Evolutionary conservation across 1,140 invertebrate species (phyloP).

Genomic region (Atta colombica): DNA sequence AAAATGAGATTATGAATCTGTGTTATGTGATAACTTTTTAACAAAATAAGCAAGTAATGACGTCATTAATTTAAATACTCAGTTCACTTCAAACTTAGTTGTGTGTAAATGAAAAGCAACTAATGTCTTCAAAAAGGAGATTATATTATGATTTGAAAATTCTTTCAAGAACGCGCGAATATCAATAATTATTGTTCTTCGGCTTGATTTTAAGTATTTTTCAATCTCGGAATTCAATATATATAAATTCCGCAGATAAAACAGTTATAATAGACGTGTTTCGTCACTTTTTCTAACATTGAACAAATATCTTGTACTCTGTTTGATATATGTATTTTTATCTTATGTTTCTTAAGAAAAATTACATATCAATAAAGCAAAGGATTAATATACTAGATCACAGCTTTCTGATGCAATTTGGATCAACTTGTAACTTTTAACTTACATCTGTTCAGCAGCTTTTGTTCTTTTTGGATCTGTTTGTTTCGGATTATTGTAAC

Average conservation of each 20-base stretch:
- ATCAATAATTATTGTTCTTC: background rate
- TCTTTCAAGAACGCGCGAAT: slow-evolving; percentile 12
- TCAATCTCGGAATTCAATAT: background rate
- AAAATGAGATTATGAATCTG: too few relatives aligned
- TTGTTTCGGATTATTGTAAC: slow-evolving; percentile 1
- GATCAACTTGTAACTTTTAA: slow-evolving; percentile 9
- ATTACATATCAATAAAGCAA: background rate
- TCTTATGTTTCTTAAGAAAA: background rate
- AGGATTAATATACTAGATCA: background rate
- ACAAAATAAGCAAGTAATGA: too few relatives aligned
- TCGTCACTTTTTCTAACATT: background rate
- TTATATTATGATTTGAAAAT: slow-evolving; percentile 16
- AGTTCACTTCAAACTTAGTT: too few relatives aligned
- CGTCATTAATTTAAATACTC: too few relatives aligned
- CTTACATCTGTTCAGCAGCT: background rate
- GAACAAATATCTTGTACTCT: background rate
- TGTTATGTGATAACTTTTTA: too few relatives aligned
- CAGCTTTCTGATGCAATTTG: background rate
- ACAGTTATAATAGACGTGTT: background rate
- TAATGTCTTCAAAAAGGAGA: background rate
- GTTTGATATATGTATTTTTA: background rate
- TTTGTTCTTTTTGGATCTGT: slow-evolving; percentile 27
- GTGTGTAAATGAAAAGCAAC: too few relatives aligned
- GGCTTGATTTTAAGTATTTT: slow-evolving; percentile 19
- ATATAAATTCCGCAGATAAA: background rate